Conservation (phyloP, 2,888 invertebrate species). For the Sphaerophoria taeniata region DNA sequence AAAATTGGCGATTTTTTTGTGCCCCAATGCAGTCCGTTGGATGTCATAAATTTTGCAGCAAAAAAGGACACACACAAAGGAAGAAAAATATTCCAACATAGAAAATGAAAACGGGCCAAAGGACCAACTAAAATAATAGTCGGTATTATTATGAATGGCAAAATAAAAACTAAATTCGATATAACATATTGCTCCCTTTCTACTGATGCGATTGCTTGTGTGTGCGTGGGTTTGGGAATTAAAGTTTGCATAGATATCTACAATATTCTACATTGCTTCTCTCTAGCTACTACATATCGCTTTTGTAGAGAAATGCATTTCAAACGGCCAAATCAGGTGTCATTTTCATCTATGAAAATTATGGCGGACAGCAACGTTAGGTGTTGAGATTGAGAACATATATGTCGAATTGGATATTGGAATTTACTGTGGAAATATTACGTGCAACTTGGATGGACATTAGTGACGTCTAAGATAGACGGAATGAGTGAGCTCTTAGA, state of each 20-base stretch:
- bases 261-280: no score
- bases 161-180: slow-evolving; percentile 66
- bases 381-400: no score
- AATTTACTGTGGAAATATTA: no score
- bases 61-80: slow-evolving; percentile 18
- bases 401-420: no score
- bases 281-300: not conserved
- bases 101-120: slow-evolving; percentile 65
- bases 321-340: not conserved
- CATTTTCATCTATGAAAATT: no score
- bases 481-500: no score
- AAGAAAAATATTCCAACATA: slow-evolving; percentile 56
- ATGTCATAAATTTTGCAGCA: slow-evolving; percentile 62
- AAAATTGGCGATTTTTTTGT: slow-evolving; percentile 57
- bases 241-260: slow-evolving; percentile 14
- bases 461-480: no score
- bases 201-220: no score
- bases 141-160: slow-evolving; percentile 59
- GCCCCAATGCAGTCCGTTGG: slow-evolving; percentile 64
- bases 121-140: slow-evolving; percentile 47
- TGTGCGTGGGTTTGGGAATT: slow-evolving; percentile 32
- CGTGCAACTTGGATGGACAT: no score
- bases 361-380: no score
- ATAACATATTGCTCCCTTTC: slow-evolving; percentile 66
- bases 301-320: slow-evolving; percentile 54